Base-by-base conservation (phyloP, 2,113 vertebrate genomes). In the Anthoscopus minutus region DNA sequence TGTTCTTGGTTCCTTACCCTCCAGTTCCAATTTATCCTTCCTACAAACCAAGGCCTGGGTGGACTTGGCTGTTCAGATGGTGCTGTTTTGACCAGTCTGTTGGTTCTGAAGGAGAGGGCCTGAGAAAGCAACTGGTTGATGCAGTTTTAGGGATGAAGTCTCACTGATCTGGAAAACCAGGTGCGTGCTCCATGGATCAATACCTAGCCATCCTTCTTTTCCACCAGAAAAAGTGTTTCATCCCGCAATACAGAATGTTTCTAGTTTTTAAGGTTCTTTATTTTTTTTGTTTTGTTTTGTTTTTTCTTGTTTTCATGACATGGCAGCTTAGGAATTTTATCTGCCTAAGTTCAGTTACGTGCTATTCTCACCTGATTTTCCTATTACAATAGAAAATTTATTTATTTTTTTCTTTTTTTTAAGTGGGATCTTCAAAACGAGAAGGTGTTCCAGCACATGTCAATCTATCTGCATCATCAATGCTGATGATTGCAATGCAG, bases 401-500 rank as follows among this genome's bases (percentile, higher is more conserved):
- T 62, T 38, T 44, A 58, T 58, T 80, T 85, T 45, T 37, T 40
- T 20, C 17, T 97, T 98, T 84, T 78, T 81, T 96, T 94, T 27
- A 91, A 99, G 99, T 99, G 98, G 99, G 99, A 60, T 99, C 99
- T 64, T 99, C 98, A 71, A 98, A 99, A 97, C 98, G 98, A 97
- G 99, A 99, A 97, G 98, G 98, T 4, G 98, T 99, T 86, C 99
- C 99, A 23, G 98, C 99, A 57, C 99, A 99, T 74, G 99, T 99
- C 81, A 99, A 99, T 97, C 97, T 99, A 13, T 99, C 99, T 91
- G 99, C 99, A 31, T 99, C 99, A 35, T 99, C 99, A 74, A 99
- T 99, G 99, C 98, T 99, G 54, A 99, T 99, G 99, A 99, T 99
- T 95, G 99, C 99, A 93, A 99, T 99, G 99, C 99, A 99, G 97